Conservation (phyloP, 2,888 invertebrate species). For the Synergus itoensis region DNA sequence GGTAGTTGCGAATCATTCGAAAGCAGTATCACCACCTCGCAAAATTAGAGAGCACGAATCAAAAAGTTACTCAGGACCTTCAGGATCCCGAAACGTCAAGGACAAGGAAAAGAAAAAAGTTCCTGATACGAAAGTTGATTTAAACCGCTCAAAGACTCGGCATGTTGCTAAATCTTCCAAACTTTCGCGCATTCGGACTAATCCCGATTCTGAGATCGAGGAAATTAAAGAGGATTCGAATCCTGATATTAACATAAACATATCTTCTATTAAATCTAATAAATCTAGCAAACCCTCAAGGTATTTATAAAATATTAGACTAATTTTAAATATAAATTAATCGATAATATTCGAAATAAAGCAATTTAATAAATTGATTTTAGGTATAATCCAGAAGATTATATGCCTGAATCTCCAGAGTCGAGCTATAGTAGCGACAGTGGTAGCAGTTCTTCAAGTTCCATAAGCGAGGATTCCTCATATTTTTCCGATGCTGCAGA, state of each 20-base stretch:
- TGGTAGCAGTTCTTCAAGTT: constrained; percentile 61
- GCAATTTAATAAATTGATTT: constrained; percentile 10
- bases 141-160: background rate
- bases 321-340: background rate
- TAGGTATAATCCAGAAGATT: constrained; percentile 72
- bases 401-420: constrained; percentile 64
- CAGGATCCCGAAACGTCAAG: background rate
- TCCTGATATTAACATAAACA: constrained; percentile 58
- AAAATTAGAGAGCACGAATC: background rate
- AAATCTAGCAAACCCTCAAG: constrained; percentile 65
- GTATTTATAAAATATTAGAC: constrained; percentile 48
- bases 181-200: background rate
- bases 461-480: constrained; percentile 73
- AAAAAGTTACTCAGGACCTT: background rate
- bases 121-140: background rate
- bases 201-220: constrained; percentile 32
- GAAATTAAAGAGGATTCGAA: background rate
- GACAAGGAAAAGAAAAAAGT: constrained; percentile 1
- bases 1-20: constrained; percentile 1
- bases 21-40: background rate
- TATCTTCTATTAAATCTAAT: constrained; percentile 59
- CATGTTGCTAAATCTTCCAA: constrained; percentile 1
- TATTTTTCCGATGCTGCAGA: constrained; percentile 69
- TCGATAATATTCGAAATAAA: background rate
- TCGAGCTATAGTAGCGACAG: constrained; percentile 54